phyloP scores from a whole-genome alignment of 2,888 invertebrate species.

The Selenia dentaria region DNA sequence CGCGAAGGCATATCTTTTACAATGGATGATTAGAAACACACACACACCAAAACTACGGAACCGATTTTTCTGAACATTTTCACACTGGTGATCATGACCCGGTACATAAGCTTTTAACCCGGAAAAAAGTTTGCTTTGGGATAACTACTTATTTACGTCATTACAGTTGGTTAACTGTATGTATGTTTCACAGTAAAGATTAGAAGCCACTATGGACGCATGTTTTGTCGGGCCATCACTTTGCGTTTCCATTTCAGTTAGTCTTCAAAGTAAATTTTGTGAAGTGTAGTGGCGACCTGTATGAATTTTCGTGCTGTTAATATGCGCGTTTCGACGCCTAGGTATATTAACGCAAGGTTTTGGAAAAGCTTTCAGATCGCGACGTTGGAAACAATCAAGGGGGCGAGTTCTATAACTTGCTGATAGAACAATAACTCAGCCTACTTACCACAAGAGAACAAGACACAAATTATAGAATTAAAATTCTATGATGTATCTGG shows the following conservation, averaged over 20 bases:
- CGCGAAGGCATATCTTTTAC: no score
- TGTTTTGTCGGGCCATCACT: constrained; percentile 18
- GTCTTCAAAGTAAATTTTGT: not conserved
- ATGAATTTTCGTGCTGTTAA: no score
- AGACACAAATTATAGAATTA: constrained; percentile 29
- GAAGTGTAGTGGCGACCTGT: not conserved
- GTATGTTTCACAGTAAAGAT: constrained; percentile 12
- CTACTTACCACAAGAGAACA: constrained; percentile 5
- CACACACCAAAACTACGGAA: no score
- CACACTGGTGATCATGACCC: no score
- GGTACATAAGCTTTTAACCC: no score
- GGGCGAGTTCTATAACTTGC: not conserved
- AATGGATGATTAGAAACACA: no score
- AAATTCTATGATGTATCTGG: constrained; percentile 48
- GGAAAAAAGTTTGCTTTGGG: no score
- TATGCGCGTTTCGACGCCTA: no score
- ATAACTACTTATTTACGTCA: constrained; percentile 19
- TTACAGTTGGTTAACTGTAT: constrained; percentile 23
- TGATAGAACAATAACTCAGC: not conserved
- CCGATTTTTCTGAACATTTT: no score
- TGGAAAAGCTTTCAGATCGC: no score
- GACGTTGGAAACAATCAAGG: not conserved
- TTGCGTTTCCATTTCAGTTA: constrained; percentile 2
- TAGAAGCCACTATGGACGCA: constrained; percentile 7
- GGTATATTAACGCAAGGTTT: no score